Percentiles rank a stretch among this genome's conserved stretches.
Evolutionary conservation across 2,113 vertebrate species (phyloP).

Genomic region (Passer montanus): DNA sequence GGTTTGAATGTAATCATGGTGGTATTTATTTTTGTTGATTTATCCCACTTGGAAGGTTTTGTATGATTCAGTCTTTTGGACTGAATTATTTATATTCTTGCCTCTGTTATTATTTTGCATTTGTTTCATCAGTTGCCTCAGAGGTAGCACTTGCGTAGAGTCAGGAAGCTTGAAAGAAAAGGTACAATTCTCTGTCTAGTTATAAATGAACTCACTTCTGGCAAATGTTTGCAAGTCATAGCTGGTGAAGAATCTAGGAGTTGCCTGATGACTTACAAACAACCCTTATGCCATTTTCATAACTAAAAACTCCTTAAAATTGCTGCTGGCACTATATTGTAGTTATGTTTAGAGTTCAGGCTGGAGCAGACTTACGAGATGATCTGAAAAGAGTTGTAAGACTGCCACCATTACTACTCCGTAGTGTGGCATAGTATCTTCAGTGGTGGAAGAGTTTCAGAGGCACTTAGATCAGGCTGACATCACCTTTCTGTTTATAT

Average conservation of each 20-base stretch:
- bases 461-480: not conserved
- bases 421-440: accelerated
- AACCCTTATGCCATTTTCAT: not conserved
- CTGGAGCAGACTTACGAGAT: not conserved
- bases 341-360: not conserved
- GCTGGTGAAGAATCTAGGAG: not conserved
- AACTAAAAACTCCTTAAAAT: not conserved
- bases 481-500: not conserved
- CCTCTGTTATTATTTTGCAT: not conserved
- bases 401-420: not conserved
- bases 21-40: not conserved
- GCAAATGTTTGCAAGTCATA: not conserved
- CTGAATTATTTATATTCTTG: not conserved
- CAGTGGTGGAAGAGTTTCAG: not conserved
- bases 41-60: not conserved
- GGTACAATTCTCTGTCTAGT: not conserved
- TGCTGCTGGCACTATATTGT: not conserved
- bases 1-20: not conserved
- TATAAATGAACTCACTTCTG: not conserved
- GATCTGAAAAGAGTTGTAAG: not conserved
- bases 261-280: not conserved
- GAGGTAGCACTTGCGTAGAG: not conserved
- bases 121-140: not conserved
- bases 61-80: not conserved
- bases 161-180: not conserved